Evolutionary conservation across 1,140 invertebrate species (phyloP).

Genomic region (Ostrea edulis): DNA sequence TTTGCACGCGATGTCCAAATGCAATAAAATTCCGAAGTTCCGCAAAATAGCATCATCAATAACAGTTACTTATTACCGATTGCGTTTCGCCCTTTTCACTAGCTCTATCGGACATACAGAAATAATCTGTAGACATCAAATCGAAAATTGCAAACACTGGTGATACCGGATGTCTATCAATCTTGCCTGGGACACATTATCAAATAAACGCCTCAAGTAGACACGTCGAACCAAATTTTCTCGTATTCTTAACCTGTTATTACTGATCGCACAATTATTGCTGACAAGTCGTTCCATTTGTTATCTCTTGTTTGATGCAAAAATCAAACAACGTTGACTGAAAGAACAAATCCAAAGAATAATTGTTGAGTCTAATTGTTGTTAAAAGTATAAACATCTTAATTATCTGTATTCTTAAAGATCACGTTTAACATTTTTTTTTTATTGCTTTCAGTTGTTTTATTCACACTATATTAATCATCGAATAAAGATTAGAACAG

Average conservation of each 20-base stretch:
- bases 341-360: not conserved
- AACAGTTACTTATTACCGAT: not conserved
- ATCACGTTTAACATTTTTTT: too few species aligned
- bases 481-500: too few species aligned
- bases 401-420: too few species aligned
- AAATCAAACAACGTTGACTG: not conserved
- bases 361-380: not conserved
- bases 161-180: not conserved
- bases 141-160: not conserved
- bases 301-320: not conserved
- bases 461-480: too few species aligned
- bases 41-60: constrained; percentile 1
- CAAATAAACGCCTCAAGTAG: not conserved
- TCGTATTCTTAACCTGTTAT: not conserved
- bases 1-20: not conserved
- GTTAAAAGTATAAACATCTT: too few species aligned
- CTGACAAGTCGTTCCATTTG: not conserved
- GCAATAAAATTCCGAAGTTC: constrained; percentile 5
- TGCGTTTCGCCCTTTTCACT: not conserved
- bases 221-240: not conserved
- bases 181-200: not conserved
- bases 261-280: not conserved
- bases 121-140: not conserved
- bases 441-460: too few species aligned
- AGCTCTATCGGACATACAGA: not conserved